Percentiles rank a stretch among this genome's conserved stretches.
phyloP scores from a whole-genome alignment of 2,888 invertebrate genomes.

The Orthosia gothica region DNA sequence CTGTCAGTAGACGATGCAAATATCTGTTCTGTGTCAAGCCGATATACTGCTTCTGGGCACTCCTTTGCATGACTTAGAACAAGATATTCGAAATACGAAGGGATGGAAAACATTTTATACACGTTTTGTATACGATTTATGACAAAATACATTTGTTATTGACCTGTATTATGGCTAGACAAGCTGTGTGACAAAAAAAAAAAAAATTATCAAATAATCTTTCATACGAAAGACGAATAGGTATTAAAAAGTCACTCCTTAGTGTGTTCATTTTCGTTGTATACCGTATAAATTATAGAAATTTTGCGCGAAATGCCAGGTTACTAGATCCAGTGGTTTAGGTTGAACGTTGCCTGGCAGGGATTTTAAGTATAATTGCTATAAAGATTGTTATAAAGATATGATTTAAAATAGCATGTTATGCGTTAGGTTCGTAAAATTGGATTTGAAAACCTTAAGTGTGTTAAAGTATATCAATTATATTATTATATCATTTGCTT shows the following conservation, averaged over 20 bases:
- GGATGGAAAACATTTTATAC: neutral
- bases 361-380: too few relatives aligned
- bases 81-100: neutral
- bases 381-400: too few relatives aligned
- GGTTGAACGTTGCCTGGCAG: too few relatives aligned
- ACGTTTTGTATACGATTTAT: too few relatives aligned
- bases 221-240: too few relatives aligned
- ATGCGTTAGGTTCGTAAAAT: neutral
- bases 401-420: neutral
- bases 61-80: neutral
- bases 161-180: neutral
- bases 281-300: too few relatives aligned
- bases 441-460: neutral
- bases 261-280: too few relatives aligned
- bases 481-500: neutral
- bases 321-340: too few relatives aligned
- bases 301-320: too few relatives aligned
- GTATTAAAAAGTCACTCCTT: too few relatives aligned
- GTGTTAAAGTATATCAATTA: neutral
- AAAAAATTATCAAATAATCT: too few relatives aligned
- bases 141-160: neutral
- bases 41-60: neutral
- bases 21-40: neutral
- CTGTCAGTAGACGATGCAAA: neutral
- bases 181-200: too few relatives aligned